A percentile compares a stretch with the other conserved stretches of the same genome.
These are phyloP conservation scores for Nomada fucata DNA, from an alignment of 2,888 invertebrate species.

Conservation along the genomic window DNA sequence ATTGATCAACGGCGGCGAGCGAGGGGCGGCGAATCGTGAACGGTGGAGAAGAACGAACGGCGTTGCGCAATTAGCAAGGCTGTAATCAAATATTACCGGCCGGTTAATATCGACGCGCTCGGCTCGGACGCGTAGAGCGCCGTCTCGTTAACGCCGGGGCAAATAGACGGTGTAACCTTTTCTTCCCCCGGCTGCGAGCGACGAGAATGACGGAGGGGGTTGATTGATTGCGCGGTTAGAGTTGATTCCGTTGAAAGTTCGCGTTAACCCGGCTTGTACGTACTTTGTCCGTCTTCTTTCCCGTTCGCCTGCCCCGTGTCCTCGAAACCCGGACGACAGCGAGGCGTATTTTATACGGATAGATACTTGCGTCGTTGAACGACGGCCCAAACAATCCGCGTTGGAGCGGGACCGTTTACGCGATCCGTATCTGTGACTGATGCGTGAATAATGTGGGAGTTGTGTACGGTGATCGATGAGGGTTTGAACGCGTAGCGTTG, in stretches of 20 bases:
- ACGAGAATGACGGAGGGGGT: background rate
- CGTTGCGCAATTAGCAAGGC: slow-evolving; percentile 75
- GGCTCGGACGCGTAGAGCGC: slow-evolving; percentile 46
- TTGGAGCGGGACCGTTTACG: too few relatives aligned
- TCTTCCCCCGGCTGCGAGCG: slow-evolving; percentile 11
- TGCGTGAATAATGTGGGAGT: too few relatives aligned
- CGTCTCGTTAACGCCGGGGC: slow-evolving; percentile 69
- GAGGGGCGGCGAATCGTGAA: slow-evolving; percentile 6
- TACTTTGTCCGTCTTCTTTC: background rate
- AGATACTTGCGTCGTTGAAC: too few relatives aligned
- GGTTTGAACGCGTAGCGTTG: too few relatives aligned
- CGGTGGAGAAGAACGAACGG: slow-evolving; percentile 18
- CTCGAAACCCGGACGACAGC: too few relatives aligned
- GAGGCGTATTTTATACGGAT: too few relatives aligned
- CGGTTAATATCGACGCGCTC: slow-evolving; percentile 68
- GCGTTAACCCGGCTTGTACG: background rate
- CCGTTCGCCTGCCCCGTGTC: background rate
- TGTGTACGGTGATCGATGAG: too few relatives aligned
- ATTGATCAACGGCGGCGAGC: background rate
- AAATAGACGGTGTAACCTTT: slow-evolving; percentile 63
- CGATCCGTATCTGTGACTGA: too few relatives aligned
- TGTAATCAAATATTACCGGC: slow-evolving; percentile 75
- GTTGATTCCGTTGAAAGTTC: background rate
- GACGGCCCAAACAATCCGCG: too few relatives aligned
- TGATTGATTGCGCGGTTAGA: slow-evolving; percentile 27